Evolutionary conservation across 2,797 vertebrate species (phyloP).

Genomic region (Acrossocheilus fasciatus): DNA sequence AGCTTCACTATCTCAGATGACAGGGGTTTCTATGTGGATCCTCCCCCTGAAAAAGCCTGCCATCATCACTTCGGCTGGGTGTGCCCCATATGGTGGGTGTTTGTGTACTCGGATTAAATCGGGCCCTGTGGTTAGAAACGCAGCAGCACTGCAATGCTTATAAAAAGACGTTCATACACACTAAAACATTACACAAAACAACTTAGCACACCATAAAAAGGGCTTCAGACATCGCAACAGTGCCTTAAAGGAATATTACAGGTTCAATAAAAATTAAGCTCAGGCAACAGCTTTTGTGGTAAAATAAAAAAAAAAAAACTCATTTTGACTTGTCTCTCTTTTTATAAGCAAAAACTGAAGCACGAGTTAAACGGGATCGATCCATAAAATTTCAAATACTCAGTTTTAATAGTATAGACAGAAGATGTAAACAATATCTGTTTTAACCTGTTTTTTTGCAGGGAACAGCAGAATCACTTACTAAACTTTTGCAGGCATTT

Average conservation of each 20-base stretch:
- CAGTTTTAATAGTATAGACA: background rate
- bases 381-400: background rate
- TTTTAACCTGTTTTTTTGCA: background rate
- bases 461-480: background rate
- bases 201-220: conserved; percentile 16
- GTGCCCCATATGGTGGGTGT: conserved; percentile 44
- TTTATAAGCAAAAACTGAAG: background rate
- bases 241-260: background rate
- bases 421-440: too few species aligned
- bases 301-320: background rate
- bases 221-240: background rate
- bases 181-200: conserved; percentile 20
- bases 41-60: conserved; percentile 26
- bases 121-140: conserved; percentile 36
- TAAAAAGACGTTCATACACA: background rate
- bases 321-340: background rate
- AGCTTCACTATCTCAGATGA: conserved; percentile 22
- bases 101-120: conserved; percentile 48
- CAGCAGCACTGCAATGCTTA: background rate
- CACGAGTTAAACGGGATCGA: background rate
- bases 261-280: background rate
- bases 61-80: conserved; percentile 46
- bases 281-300: background rate
- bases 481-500: background rate
- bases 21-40: conserved; percentile 41